Evolutionary conservation across 92 coral and sea anemone genomes (phyloP).

Genomic region (Diadumene lineata): DNA sequence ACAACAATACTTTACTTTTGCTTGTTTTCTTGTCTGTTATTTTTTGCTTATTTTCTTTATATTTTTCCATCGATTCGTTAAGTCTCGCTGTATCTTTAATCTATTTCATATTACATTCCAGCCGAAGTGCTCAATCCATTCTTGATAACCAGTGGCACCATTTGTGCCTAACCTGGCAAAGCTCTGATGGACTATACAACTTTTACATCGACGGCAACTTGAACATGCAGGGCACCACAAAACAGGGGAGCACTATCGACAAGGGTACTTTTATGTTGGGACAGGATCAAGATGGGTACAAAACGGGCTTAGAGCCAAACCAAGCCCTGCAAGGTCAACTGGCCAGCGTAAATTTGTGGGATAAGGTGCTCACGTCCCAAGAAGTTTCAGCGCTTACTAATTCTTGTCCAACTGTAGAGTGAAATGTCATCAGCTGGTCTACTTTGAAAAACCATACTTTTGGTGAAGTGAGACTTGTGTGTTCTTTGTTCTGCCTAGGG

Average conservation of each 20-base stretch:
- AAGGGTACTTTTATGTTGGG: constrained; percentile 18
- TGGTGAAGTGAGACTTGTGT: neutral
- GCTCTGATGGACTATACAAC: constrained; percentile 1
- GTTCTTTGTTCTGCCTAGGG: neutral
- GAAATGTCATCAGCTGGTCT: constrained; percentile 15
- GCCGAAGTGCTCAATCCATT: neutral
- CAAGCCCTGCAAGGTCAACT: constrained; percentile 12
- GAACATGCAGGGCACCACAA: neutral
- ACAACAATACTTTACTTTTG: no score
- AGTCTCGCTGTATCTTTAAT: no score
- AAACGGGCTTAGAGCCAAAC: neutral
- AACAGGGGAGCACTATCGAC: constrained; percentile 6
- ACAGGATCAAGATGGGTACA: constrained; percentile 18
- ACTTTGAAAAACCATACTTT: constrained; percentile 4
- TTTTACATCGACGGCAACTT: constrained; percentile 16
- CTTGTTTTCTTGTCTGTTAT: no score
- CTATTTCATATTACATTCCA: neutral
- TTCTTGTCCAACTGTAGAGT: constrained; percentile 8
- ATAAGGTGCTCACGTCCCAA: constrained; percentile 8
- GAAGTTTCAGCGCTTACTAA: constrained; percentile 14
- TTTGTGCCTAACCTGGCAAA: constrained; percentile 21
- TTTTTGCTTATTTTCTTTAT: no score
- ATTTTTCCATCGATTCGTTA: no score
- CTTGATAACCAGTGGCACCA: constrained; percentile 28
- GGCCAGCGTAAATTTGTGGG: constrained; percentile 23